phyloP scores from a whole-genome alignment of 1,140 invertebrate species.

The Parasteatoda tepidariorum region DNA sequence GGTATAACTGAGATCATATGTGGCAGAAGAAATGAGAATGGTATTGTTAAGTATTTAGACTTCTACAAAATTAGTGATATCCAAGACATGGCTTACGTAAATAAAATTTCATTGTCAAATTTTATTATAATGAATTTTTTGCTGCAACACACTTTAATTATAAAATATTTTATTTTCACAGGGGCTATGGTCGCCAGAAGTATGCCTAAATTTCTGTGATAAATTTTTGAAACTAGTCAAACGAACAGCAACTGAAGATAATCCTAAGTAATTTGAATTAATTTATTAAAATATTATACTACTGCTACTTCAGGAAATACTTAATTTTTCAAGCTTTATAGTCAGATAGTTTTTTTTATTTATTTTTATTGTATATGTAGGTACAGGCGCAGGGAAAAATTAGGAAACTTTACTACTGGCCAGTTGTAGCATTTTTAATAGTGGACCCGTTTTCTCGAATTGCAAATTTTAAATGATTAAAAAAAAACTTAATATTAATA shows the following conservation, averaged over 20 bases:
- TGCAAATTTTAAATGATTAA: no score
- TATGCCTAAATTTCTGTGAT: conserved; percentile 72
- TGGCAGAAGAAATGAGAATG: conserved; percentile 77
- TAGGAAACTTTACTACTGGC: no score
- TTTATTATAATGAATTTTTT: not conserved
- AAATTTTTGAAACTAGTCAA: conserved; percentile 71
- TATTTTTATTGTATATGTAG: no score
- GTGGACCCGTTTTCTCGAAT: no score
- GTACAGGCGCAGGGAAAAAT: no score
- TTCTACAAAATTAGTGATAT: conserved; percentile 70
- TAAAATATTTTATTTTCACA: conserved; percentile 58
- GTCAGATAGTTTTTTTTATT: no score
- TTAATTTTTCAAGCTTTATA: no score
- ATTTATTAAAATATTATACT: no score
- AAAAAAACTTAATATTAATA: no score
- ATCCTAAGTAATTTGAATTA: conserved; percentile 66
- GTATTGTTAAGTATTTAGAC: conserved; percentile 73
- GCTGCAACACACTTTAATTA: conserved; percentile 22
- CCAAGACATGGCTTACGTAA: conserved; percentile 71
- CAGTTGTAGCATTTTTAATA: no score
- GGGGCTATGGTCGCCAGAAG: conserved; percentile 70
- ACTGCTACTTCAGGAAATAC: no score
- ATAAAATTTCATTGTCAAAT: not conserved
- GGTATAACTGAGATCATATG: conserved; percentile 76
- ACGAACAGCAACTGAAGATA: conserved; percentile 67